Base-by-base conservation (phyloP, 1,140 invertebrate species). In the Hycleus phaleratus region DNA sequence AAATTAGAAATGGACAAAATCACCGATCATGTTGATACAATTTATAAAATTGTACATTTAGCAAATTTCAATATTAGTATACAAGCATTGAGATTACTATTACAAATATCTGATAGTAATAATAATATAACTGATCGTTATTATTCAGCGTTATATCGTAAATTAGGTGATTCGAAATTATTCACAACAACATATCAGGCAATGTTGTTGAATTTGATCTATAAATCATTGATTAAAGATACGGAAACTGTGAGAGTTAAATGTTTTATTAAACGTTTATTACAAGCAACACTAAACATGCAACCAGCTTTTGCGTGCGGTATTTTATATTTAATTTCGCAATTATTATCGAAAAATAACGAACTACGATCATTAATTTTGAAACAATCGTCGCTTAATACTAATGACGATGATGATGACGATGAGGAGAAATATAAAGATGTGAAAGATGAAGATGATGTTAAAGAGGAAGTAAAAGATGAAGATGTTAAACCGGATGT, bases 41-140 rank as follows among this genome's bases (percentile, higher is more conserved):
- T 98, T 47, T 97, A 95, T 73, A 85, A 88, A 68, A 77, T 98
- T 12, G 90, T 97, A 0, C 93, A 98, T 67, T 60, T 91, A 48
- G 85, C 87, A 0, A 81, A 84, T 52, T 88, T 95, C 59, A 88
- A 87, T 65, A 88, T 94, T 1, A 83, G 89, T 24, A 73, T 98
- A 7, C 94, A 95, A 69, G 91, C 93, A 0, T 73, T 98, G 0
- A 85, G 84, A 58, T 78, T 99, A 56, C 76, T 99, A 1, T 86
- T 88, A 66, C 94, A 97, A 71, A 82, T 95, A 54, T 81, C 83
- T 38, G 82, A 82, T 46, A 73, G 81, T 0, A 78, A 77, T 55
- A 77, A 79, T 62, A 74, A 68, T 25, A 69, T 77, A 24, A 72
- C 73, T 24, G 83, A 85, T 64, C 76, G 83, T 10, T 48, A 59